Evolutionary conservation across 2,797 vertebrate species (phyloP).

Genomic region (Margarornis squamiger): DNA sequence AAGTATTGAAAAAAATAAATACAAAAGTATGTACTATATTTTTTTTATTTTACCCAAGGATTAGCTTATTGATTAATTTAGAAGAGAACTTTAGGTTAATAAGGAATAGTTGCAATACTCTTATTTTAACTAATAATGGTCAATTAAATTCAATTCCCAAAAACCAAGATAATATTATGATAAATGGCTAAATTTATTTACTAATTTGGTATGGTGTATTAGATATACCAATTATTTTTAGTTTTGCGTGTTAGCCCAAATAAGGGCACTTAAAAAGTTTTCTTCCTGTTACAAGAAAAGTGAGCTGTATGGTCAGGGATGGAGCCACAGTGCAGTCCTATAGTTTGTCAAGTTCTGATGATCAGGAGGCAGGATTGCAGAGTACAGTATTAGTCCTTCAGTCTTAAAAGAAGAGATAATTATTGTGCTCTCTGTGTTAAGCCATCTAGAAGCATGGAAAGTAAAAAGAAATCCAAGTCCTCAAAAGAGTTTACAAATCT

Average conservation of each 20-base stretch:
- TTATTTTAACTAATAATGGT: not conserved
- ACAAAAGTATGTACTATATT: not conserved
- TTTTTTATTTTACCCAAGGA: not conserved
- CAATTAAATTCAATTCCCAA: not conserved
- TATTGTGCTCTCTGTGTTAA: not conserved
- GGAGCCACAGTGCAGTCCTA: not conserved
- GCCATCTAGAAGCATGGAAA: not conserved
- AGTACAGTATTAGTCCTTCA: not conserved
- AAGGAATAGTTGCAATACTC: not conserved
- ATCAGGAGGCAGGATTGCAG: not conserved
- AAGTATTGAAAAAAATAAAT: no score
- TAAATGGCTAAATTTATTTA: not conserved
- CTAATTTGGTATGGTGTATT: not conserved
- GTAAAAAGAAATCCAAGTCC: not conserved
- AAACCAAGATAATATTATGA: not conserved
- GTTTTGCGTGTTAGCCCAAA: not conserved
- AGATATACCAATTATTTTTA: not conserved
- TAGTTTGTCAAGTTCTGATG: not conserved
- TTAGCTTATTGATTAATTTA: not conserved
- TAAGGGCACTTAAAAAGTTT: not conserved
- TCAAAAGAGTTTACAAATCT: constrained; percentile 22
- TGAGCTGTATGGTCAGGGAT: fast-evolving
- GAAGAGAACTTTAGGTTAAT: not conserved
- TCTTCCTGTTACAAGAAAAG: not conserved
- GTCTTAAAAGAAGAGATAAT: not conserved